phyloP scores from a whole-genome alignment of 2,113 vertebrate genomes.

The Phocoena phocoena region DNA sequence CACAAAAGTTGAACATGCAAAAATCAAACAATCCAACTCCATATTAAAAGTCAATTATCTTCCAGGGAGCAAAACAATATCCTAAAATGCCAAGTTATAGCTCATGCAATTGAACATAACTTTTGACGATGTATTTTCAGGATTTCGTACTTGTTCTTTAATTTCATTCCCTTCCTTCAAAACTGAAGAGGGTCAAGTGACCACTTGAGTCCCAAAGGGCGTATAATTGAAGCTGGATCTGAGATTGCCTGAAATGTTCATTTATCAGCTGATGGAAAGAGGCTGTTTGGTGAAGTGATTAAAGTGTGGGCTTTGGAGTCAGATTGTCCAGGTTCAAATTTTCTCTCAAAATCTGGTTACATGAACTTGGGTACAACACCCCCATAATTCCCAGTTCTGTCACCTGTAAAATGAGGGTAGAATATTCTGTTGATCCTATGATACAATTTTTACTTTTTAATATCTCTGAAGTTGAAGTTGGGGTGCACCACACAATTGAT shows the following conservation, averaged over 20 bases:
- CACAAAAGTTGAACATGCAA: not conserved
- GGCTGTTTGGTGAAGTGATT: not conserved
- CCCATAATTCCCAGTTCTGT: not conserved
- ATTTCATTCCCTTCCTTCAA: conserved; percentile 30
- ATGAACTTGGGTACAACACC: not conserved
- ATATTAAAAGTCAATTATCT: not conserved
- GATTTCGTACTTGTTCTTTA: not conserved
- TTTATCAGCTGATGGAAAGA: not conserved
- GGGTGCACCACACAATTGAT: not conserved
- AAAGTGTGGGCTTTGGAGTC: not conserved
- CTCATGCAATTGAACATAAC: not conserved
- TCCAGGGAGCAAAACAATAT: conserved; percentile 5
- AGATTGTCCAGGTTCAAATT: not conserved
- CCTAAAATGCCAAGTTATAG: conserved; percentile 9
- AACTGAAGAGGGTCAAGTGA: conserved; percentile 1
- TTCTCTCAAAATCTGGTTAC: not conserved
- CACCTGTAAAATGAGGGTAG: not conserved
- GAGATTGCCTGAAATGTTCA: not conserved
- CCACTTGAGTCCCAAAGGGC: not conserved
- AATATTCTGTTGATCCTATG: not conserved
- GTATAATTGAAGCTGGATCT: not conserved
- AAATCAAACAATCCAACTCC: not conserved
- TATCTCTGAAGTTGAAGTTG: not conserved
- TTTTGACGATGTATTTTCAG: not conserved
- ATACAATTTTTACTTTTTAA: not conserved